Conservation (phyloP, 2,797 vertebrate genomes). For the Denticeps clupeoides region DNA sequence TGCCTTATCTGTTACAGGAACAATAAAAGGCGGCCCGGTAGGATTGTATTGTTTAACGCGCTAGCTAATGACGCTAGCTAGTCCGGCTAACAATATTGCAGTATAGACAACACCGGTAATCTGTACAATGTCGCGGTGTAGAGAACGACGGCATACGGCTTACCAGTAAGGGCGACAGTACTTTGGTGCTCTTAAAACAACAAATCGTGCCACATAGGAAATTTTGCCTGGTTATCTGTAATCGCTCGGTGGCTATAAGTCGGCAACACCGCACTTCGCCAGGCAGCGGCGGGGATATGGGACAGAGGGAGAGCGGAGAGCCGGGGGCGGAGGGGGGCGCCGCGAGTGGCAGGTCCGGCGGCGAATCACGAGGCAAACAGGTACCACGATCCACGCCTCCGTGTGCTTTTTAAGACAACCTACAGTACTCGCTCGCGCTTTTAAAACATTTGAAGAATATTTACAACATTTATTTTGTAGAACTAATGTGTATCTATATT, state of each 20-base stretch:
- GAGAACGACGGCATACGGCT: conserved; percentile 20
- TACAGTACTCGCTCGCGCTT: no score
- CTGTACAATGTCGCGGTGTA: conserved; percentile 6
- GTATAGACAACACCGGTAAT: conserved; percentile 1
- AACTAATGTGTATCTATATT: no score
- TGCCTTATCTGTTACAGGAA: not conserved
- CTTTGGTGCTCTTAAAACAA: conserved; percentile 11
- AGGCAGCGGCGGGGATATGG: conserved; percentile 16
- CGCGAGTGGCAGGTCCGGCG: conserved; percentile 15
- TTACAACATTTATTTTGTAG: no score
- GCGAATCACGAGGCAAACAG: conserved; percentile 22
- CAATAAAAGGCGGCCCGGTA: not conserved
- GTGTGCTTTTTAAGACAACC: no score
- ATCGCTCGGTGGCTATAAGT: conserved; percentile 12
- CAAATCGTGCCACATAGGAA: conserved; percentile 3
- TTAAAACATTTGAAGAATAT: not conserved
- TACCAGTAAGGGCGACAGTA: conserved; percentile 27
- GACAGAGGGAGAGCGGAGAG: conserved; percentile 1
- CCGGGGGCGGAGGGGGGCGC: conserved; percentile 14
- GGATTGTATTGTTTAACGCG: not conserved
- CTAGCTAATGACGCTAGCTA: not conserved
- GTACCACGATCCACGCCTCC: not conserved
- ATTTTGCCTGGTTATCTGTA: conserved; percentile 6
- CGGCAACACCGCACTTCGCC: conserved; percentile 18
- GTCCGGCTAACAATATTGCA: not conserved